Base-by-base conservation (phyloP, 2,797 vertebrate genomes). In the Danio choprae region DNA sequence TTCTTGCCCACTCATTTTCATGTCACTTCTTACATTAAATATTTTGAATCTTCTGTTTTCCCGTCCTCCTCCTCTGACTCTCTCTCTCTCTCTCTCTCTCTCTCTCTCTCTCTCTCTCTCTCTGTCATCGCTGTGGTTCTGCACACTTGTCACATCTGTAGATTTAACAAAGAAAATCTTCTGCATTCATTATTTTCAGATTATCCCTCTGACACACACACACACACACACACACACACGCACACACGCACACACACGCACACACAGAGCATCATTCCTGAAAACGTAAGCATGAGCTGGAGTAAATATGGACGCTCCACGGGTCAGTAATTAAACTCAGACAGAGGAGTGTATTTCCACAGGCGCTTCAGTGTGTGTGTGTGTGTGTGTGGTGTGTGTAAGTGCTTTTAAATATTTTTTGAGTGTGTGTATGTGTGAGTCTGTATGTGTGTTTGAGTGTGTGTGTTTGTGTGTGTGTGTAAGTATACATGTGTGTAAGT, bases 171-270 rank as follows among this genome's bases (percentile, higher is more conserved):
- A 92, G 92, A 91, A 88, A 91, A 89, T 91, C 90, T 91, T n/a
- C n/a, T n/a, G 91, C 92, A 94, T 94, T 86, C 87, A 92, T 94
- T 93, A 93, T 84, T 83, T 88, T 81, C 84, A 51, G 90, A 89
- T 88, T 88, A 84, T 84, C 72, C 73, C 85, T 84, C 83, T 83
- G 83, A 89, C 87, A 60, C 78, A 83, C 18, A 63, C 13, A 48
- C 18, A 18, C n/a, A n/a, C n/a, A 60, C n/a, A 60, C 51, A 68
- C 60, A 74, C 70, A 67, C 60, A 50, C 51, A 58, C 22, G 12
- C 40, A 44, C 40, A 58, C 40, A 44, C n/a, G 15, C 13, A 10
- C 43, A 62, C 44, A 40, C 50, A 18, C 3, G 11, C 2, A 18
- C 29, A n/a, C 20, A 20, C 46, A 51, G 59, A 38, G 0, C 8